These are phyloP conservation scores for Abscondita cerata DNA, from an alignment of 2,888 invertebrate genomes.

Conservation along the genomic window DNA sequence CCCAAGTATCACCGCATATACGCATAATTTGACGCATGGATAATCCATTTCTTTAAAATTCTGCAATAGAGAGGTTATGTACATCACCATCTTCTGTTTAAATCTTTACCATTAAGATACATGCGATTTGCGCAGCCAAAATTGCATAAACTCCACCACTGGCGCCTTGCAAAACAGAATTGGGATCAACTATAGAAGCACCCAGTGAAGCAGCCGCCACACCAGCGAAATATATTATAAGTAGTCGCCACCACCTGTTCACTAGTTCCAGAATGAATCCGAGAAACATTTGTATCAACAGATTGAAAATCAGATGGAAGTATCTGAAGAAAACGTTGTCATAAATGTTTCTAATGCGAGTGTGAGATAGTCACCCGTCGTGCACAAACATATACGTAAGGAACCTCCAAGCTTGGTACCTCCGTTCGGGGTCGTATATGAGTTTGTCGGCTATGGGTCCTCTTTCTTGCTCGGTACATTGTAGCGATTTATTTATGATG, in stretches of 20 bases:
- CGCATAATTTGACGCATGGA: conserved; percentile 81
- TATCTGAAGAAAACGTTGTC: conserved; percentile 63
- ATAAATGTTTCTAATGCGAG: too few relatives aligned
- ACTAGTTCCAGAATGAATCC: conserved; percentile 97
- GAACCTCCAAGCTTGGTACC: conserved; percentile 92
- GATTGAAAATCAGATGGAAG: conserved; percentile 88
- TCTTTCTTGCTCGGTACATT: conserved; percentile 52
- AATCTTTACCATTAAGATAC: conserved; percentile 86
- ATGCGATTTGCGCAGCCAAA: conserved; percentile 91
- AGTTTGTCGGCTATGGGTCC: conserved; percentile 83
- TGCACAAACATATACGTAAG: conserved; percentile 96
- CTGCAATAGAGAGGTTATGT: too few relatives aligned
- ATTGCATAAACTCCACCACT: conserved; percentile 95
- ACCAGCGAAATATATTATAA: conserved; percentile 82
- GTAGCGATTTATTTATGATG: conserved; percentile 53
- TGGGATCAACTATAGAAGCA: conserved; percentile 81
- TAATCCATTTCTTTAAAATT: conserved; percentile 98
- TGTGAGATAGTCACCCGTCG: conserved; percentile 73
- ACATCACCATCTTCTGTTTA: too few relatives aligned
- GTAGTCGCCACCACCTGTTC: conserved; percentile 93
- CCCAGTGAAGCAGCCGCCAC: conserved; percentile 85
- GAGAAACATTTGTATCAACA: conserved; percentile 89
- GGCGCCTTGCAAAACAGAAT: conserved; percentile 87
- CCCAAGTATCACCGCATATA: conserved; percentile 80
- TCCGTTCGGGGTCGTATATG: conserved; percentile 86